These are phyloP conservation scores for Delichon dasypus DNA, from an alignment of 2,797 vertebrate genomes.

Conservation along the genomic window DNA sequence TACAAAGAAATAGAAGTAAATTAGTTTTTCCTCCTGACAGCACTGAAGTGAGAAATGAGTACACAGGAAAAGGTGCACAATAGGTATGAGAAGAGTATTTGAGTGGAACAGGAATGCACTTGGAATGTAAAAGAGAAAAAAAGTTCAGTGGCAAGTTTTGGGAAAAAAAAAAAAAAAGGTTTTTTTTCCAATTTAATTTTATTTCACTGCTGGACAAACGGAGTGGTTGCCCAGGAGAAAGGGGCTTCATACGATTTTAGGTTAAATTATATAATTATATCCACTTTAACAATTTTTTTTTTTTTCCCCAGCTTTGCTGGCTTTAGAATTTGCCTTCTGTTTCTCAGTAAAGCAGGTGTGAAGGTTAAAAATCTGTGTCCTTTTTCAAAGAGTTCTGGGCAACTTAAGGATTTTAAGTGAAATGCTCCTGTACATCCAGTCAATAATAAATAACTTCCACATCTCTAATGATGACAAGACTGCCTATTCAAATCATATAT, in stretches of 20 bases:
- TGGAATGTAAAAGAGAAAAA: slow-evolving; percentile 44
- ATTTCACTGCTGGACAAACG: slow-evolving; percentile 15
- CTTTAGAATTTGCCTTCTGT: background rate
- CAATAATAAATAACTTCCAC: slow-evolving; percentile 12
- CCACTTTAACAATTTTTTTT: background rate
- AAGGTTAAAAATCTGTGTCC: background rate
- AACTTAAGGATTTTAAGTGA: background rate
- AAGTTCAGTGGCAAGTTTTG: slow-evolving; percentile 9
- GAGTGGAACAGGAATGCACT: slow-evolving; percentile 40
- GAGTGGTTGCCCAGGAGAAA: slow-evolving; percentile 18
- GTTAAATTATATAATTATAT: slow-evolving; percentile 18
- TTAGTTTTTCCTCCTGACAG: slow-evolving; percentile 56
- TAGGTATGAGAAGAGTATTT: slow-evolving; percentile 45
- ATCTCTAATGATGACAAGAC: background rate
- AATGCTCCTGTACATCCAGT: background rate
- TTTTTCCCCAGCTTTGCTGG: background rate
- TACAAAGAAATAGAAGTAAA: slow-evolving; percentile 56
- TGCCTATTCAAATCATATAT: background rate
- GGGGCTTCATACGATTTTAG: background rate
- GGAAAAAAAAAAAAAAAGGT: slow-evolving; percentile 42
- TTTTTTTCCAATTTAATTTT: slow-evolving; percentile 36
- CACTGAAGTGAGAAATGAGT: slow-evolving; percentile 69
- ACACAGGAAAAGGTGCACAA: background rate
- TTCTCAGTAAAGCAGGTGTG: background rate
- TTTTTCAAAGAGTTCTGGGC: background rate